Conservation (phyloP, 2,113 vertebrate species). For the Nothocercus nigrocapillus region DNA sequence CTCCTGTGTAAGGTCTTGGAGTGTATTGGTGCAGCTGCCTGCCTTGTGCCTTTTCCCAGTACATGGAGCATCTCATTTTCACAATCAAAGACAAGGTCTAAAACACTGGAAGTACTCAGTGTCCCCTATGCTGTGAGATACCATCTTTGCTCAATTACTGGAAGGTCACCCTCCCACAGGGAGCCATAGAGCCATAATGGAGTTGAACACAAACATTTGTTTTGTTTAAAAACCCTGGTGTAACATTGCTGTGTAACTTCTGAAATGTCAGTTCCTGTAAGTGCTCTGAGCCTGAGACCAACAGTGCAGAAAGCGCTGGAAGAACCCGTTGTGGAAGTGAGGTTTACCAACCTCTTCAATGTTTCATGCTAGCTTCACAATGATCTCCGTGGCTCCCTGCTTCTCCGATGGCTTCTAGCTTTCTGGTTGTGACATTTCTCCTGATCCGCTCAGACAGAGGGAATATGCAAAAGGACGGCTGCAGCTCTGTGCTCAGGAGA, state of each 20-base stretch:
- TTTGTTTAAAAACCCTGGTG: constrained; percentile 69
- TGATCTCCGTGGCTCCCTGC: constrained; percentile 44
- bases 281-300: constrained; percentile 45
- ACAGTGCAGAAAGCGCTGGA: constrained; percentile 61
- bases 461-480: constrained; percentile 83
- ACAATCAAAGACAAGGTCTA: not conserved
- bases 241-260: constrained; percentile 42
- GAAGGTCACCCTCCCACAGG: constrained; percentile 49
- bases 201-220: constrained; percentile 64
- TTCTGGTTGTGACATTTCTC: constrained; percentile 74
- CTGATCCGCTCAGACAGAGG: constrained; percentile 81
- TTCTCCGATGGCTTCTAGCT: constrained; percentile 69
- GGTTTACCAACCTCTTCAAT: constrained; percentile 69
- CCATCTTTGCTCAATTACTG: constrained; percentile 49
- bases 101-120: not conserved
- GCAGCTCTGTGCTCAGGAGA: constrained; percentile 72
- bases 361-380: constrained; percentile 57
- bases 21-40: not conserved
- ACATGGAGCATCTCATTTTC: not conserved
- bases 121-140: not conserved
- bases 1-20: not conserved
- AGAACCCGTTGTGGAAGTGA: constrained; percentile 64
- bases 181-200: constrained; percentile 14
- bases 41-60: not conserved
- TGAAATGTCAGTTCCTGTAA: constrained; percentile 71